phyloP scores from a whole-genome alignment of 2,113 vertebrate species.

The Kryptolebias marmoratus region DNA sequence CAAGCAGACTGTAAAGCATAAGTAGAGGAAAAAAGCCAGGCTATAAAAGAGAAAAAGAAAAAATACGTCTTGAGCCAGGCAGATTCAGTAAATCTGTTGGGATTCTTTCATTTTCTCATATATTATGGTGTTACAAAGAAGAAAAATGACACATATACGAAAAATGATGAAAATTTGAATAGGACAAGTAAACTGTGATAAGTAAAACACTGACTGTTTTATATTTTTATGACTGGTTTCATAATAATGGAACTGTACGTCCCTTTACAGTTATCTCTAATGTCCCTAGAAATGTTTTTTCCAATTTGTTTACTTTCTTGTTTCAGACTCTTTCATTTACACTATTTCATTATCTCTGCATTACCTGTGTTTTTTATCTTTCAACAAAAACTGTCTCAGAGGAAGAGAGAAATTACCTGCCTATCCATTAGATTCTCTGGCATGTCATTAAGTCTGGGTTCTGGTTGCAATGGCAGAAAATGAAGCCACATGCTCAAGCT shows the following conservation, averaged over 20 bases:
- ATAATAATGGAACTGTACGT: not conserved
- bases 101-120: slow-evolving; percentile 19
- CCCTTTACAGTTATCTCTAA: not conserved
- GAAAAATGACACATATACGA: too few species aligned
- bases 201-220: not conserved
- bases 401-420: slow-evolving; percentile 15
- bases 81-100: not conserved
- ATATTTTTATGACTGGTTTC: not conserved
- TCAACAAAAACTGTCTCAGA: slow-evolving; percentile 11
- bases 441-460: slow-evolving; percentile 31
- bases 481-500: slow-evolving; percentile 29
- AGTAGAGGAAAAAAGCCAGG: slow-evolving; percentile 27
- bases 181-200: not conserved
- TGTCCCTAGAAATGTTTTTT: not conserved
- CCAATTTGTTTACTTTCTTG: slow-evolving; percentile 1
- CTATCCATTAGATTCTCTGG: slow-evolving; percentile 4
- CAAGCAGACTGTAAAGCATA: slow-evolving; percentile 59
- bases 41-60: not conserved
- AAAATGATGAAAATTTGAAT: not conserved
- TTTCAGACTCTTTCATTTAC: slow-evolving; percentile 19
- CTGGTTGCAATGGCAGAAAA: slow-evolving; percentile 9
- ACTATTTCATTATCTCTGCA: slow-evolving; percentile 23
- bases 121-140: too few species aligned
- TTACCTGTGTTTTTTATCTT: not conserved
- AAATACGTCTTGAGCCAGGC: slow-evolving; percentile 7